Conservation (phyloP, 2,113 vertebrate species). For the Oreocharis arfaki region DNA sequence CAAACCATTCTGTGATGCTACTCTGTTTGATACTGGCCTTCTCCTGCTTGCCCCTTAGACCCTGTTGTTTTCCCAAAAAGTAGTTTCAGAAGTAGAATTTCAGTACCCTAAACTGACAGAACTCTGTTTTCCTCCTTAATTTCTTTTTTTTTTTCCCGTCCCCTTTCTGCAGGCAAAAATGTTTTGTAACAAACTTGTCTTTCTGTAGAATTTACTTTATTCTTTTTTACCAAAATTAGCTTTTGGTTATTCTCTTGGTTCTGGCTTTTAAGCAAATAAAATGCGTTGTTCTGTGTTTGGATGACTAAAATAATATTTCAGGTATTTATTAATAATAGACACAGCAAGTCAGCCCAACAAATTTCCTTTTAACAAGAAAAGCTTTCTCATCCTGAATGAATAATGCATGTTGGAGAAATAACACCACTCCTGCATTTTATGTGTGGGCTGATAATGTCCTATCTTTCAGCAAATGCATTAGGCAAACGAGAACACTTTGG, state of each 20-base stretch:
- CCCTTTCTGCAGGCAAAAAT: not conserved
- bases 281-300: not conserved
- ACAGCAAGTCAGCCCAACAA: not conserved
- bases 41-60: not conserved
- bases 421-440: not conserved
- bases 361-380: not conserved
- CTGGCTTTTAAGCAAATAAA: not conserved
- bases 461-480: conserved; percentile 40
- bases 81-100: not conserved
- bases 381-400: conserved; percentile 18
- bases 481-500: not conserved
- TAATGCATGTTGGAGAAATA: conserved; percentile 41
- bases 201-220: not conserved
- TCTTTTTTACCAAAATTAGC: not conserved
- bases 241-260: not conserved
- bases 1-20: not conserved
- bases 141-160: not conserved
- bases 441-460: not conserved
- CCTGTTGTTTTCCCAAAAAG: not conserved
- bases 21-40: not conserved
- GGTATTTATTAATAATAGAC: not conserved
- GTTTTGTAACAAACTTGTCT: not conserved
- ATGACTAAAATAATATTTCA: not conserved
- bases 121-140: not conserved
- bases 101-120: not conserved